Evolutionary conservation across 2,113 vertebrate genomes (phyloP), one percentile per base, ranked within the genome.

Genomic region (Hippocampus guttulatus): DNA sequence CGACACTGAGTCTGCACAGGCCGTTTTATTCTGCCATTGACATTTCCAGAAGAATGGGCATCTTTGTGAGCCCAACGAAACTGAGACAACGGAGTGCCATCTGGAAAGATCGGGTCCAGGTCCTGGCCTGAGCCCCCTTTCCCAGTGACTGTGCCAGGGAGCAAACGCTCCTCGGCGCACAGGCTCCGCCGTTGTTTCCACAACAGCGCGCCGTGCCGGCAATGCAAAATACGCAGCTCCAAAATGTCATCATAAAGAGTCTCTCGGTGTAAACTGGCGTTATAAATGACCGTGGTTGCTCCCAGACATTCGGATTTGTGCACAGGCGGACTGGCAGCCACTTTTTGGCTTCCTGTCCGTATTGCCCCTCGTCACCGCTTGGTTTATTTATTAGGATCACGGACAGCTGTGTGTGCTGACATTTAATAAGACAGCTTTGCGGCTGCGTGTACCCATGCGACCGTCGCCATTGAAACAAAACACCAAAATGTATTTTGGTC

Each of bases 331-430:
- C 5, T 20, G 47, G 5, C 6, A 2, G 47, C 15, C 47, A 18
- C 47, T 51, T 51, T 51, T 16, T 52, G 20, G 21, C 51, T n/a
- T 21, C 6, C 51, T 21, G 20, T 8, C 7, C 51, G 20, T 21
- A n/a, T 6, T 9, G 7, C 51, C 51, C 3, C 18, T 27, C 55
- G 77, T 78, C 70, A 73, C 67, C 25, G 73, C 73, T 64, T 70
- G 54, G 76, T 78, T 85, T 0, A 80, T 86, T 85, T 0, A 81
- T 86, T 80, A 77, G 80, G 74, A 71, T 64, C 75, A 68, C 69
- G 73, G 76, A 87, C 89, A 91, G 90, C 89, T 90, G 89, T 81
- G 71, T 68, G 78, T 76, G 84, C 69, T 89, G 89, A 91, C 89
- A 90, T 91, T 90, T 91, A 84, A 69, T 69, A 55, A 16, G 78